phyloP scores from a whole-genome alignment of 2,797 vertebrate genomes.

The Pelochelys cantorii region DNA sequence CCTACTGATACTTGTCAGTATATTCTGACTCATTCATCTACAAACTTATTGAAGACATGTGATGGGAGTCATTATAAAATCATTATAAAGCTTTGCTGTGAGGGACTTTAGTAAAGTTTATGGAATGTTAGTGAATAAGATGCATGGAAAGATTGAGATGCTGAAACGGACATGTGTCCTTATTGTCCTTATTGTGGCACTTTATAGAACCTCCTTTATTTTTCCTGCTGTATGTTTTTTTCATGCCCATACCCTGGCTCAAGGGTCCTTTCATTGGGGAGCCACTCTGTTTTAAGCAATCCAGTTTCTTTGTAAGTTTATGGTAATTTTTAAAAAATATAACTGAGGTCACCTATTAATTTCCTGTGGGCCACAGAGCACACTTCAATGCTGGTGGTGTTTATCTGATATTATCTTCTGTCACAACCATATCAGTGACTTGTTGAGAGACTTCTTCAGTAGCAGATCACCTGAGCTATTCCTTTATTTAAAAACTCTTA shows the following conservation, averaged over 20 bases:
- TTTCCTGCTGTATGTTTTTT: not conserved
- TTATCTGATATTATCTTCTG: not conserved
- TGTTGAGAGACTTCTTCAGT: not conserved
- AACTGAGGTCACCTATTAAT: not conserved
- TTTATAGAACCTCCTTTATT: not conserved
- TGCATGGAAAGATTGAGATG: not conserved
- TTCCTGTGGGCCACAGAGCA: not conserved
- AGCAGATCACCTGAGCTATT: rapidly evolving
- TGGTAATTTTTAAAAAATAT: not conserved
- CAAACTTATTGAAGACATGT: not conserved
- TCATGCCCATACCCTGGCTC: not conserved
- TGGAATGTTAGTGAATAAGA: not conserved
- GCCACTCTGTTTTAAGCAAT: not conserved
- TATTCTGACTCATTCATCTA: rapidly evolving
- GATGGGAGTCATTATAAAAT: not conserved
- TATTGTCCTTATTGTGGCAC: not conserved
- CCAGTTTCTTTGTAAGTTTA: not conserved
- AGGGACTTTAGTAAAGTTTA: not conserved
- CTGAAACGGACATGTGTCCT: not conserved
- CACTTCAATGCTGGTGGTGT: not conserved
- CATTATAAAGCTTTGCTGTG: not conserved
- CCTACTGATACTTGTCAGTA: not conserved
- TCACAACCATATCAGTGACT: not conserved
- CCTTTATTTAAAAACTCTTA: not conserved
- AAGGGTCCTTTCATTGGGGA: not conserved